phyloP scores from a whole-genome alignment of 2,888 invertebrate species.

The Eupithecia dodoneata region DNA sequence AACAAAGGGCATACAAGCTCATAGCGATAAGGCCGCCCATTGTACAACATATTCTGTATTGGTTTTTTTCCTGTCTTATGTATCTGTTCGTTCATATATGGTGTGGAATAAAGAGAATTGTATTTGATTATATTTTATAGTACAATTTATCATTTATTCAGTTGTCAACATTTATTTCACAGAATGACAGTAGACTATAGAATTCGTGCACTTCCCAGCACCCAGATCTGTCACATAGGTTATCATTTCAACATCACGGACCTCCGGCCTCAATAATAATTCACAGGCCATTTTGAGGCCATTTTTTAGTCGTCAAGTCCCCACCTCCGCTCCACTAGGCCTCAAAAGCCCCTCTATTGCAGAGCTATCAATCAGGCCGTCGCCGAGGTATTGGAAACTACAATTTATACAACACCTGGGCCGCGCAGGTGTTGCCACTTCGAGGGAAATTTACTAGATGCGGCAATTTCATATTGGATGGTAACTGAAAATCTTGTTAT shows the following conservation, averaged over 20 bases:
- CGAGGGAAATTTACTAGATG: slow-evolving; percentile 10
- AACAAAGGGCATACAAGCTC: no score
- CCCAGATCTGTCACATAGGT: not conserved
- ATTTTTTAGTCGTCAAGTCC: not conserved
- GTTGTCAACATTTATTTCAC: no score
- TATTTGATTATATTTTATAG: no score
- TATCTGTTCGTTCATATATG: no score
- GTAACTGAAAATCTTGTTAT: not conserved
- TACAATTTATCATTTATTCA: no score
- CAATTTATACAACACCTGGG: slow-evolving; percentile 40
- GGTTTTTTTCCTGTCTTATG: no score
- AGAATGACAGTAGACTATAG: no score
- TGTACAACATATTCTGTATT: no score
- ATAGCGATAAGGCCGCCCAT: no score
- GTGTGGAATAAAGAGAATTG: no score
- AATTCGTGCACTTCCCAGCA: not conserved
- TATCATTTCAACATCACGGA: no score
- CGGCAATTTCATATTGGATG: slow-evolving; percentile 7
- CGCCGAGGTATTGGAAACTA: slow-evolving; percentile 38
- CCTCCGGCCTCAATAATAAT: no score
- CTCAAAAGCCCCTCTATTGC: not conserved
- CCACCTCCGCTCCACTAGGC: not conserved
- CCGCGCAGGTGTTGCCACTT: slow-evolving; percentile 31
- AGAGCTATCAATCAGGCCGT: slow-evolving; percentile 33
- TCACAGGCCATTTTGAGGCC: not conserved